Base-by-base conservation (phyloP, 2,888 invertebrate genomes). In the Xylota segnis region DNA sequence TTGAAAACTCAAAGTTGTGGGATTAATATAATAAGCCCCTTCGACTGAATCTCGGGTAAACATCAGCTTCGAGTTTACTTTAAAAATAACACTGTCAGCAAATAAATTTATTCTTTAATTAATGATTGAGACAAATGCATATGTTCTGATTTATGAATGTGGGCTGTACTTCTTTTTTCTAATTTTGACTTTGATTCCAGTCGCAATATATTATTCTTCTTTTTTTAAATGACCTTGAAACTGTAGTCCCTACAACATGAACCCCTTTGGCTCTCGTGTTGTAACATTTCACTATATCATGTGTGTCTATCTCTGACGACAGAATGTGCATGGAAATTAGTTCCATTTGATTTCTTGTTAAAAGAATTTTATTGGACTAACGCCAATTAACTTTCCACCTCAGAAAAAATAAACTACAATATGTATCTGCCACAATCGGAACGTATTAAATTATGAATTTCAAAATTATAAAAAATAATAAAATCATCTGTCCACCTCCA, bases 371-470 rank as follows among this genome's bases (percentile, higher is more conserved):
- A 52, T 66, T 66, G 66, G 66, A 66, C n/a, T 4, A 7, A 4
- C 5, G 37, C 66, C 66, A 66, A 66, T 14, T 66, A 40, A 40
- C 14, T 66, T 52, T 40, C 66, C 66, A 66, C 66, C 32, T 52
- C 52, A 29, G n/a, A 27, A 54, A 18, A 32, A 54, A 29, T 32
- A 40, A 68, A 52, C 32, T 56, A 34, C 7, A 34, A 54, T 29
- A 75, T 65, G n/a, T 45, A 52, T 34, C 23, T 23, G 27, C 56
- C 43, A 18, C 54, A 40, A 74, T 63, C 52, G 12, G 45, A 54
- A 16, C 18, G 23, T 6, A 74, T 75, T 34, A 54, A 72, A 47
- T 54, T 66, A 66, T 66, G 37, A 65, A 65, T 65, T 65, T 65
- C 18, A 23, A 27, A 56, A 32, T 29, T 29, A 32, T 40, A 50